Conservation (phyloP, 2,797 vertebrate species). For the Heteromormyrus szaboi region DNA sequence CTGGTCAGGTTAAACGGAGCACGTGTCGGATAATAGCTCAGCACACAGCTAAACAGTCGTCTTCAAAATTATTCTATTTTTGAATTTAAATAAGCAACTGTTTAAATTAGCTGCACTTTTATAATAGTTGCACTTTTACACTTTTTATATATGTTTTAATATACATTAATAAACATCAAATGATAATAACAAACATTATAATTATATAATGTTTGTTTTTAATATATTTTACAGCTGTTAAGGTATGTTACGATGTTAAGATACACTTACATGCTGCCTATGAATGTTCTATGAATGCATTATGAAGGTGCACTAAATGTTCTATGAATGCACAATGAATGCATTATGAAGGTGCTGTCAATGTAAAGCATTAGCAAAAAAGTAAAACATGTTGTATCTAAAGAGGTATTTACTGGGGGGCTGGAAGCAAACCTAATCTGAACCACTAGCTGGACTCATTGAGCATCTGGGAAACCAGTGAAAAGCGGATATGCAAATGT, state of each 20-base stretch:
- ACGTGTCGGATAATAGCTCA: not conserved
- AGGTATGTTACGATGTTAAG: not conserved
- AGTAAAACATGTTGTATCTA: not conserved
- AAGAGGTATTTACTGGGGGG: constrained; percentile 42
- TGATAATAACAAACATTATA: not conserved
- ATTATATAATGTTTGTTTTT: not conserved
- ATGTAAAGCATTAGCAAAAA: not conserved
- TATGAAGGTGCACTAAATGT: not conserved
- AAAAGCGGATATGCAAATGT: constrained; percentile 3
- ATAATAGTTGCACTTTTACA: not conserved
- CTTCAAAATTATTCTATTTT: not conserved
- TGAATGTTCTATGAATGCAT: not conserved
- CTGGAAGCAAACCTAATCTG: constrained; percentile 51
- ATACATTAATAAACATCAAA: not conserved
- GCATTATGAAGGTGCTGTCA: not conserved
- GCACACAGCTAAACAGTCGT: not conserved
- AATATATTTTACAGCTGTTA: not conserved
- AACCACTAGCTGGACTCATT: not conserved
- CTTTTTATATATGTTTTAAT: not conserved
- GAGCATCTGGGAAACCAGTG: not conserved
- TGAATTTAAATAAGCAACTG: not conserved
- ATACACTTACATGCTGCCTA: not conserved
- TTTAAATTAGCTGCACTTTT: not conserved
- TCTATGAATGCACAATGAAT: not conserved
- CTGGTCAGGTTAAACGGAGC: not conserved